Conservation (phyloP, 2,888 invertebrate species). For the Chelonus formosanus region DNA sequence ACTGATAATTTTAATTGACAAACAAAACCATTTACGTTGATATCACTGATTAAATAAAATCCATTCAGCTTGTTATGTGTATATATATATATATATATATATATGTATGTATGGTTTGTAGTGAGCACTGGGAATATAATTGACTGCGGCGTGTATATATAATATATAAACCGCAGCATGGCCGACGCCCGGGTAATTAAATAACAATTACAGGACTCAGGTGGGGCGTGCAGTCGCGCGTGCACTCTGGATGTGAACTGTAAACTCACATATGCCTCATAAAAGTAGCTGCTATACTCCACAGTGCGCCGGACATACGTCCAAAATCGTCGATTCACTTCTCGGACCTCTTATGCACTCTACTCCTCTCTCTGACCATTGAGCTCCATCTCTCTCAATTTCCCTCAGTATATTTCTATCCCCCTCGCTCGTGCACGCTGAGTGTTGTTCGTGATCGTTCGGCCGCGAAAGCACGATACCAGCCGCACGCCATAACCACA, state of each 20-base stretch:
- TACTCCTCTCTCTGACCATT: background rate
- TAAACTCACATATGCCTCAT: constrained; percentile 11
- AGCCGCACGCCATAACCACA: constrained; percentile 52
- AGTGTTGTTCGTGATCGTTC: constrained; percentile 48
- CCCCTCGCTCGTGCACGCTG: constrained; percentile 34
- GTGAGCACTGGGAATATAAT: background rate
- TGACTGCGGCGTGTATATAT: constrained; percentile 11
- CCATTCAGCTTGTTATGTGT: constrained; percentile 2
- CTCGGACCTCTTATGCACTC: background rate
- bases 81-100: background rate
- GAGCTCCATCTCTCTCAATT: constrained; percentile 20
- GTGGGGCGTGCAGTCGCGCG: constrained; percentile 50
- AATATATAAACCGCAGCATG: constrained; percentile 52
- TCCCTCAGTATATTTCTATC: constrained; percentile 30
- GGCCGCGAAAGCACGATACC: constrained; percentile 55
- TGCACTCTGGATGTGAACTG: constrained; percentile 39
- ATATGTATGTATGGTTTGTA: background rate
- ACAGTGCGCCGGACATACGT: background rate
- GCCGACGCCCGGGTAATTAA: constrained; percentile 60
- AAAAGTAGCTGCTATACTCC: constrained; percentile 4
- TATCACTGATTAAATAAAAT: constrained; percentile 16
- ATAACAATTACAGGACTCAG: constrained; percentile 58
- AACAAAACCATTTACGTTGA: constrained; percentile 1
- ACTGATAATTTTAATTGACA: constrained; percentile 8
- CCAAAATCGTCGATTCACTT: no score